Conservation (phyloP, 1,140 invertebrate genomes). For the Steinernema feltiae region DNA sequence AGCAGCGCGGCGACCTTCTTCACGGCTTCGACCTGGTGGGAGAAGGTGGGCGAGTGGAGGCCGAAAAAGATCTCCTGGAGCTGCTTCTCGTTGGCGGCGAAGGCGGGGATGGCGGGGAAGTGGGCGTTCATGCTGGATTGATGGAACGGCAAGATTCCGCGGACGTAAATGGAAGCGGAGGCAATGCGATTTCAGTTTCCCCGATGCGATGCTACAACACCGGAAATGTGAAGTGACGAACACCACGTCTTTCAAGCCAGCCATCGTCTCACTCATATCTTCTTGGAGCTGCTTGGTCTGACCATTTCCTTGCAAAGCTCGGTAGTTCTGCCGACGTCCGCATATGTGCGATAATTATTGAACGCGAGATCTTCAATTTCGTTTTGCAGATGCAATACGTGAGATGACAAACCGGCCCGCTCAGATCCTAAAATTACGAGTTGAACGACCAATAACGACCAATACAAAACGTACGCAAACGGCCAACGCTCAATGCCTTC, state of each 20-base stretch:
- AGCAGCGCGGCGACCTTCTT: too few relatives aligned
- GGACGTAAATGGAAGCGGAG: too few relatives aligned
- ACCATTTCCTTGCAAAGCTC: conserved; percentile 56
- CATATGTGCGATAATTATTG: conserved; percentile 57
- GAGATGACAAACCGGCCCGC: background rate
- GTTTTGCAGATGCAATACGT: background rate
- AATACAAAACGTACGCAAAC: background rate
- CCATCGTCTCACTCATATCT: conserved; percentile 33
- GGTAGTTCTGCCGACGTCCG: conserved; percentile 56
- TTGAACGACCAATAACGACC: background rate
- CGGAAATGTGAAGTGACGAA: too few relatives aligned
- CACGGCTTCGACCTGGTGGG: too few relatives aligned
- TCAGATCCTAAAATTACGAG: background rate
- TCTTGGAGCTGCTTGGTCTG: background rate
- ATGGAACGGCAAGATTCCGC: too few relatives aligned
- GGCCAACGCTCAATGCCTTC: background rate
- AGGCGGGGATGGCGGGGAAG: too few relatives aligned
- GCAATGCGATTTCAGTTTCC: too few relatives aligned
- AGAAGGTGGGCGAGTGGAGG: too few relatives aligned
- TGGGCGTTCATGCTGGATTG: too few relatives aligned
- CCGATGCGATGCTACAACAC: too few relatives aligned
- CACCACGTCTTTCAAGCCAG: conserved; percentile 19
- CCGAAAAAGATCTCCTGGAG: too few relatives aligned
- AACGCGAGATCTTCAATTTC: conserved; percentile 55
- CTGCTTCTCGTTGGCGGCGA: too few relatives aligned